These are phyloP conservation scores for Alosa sapidissima DNA, from an alignment of 2,797 vertebrate species.

Conservation along the genomic window DNA sequence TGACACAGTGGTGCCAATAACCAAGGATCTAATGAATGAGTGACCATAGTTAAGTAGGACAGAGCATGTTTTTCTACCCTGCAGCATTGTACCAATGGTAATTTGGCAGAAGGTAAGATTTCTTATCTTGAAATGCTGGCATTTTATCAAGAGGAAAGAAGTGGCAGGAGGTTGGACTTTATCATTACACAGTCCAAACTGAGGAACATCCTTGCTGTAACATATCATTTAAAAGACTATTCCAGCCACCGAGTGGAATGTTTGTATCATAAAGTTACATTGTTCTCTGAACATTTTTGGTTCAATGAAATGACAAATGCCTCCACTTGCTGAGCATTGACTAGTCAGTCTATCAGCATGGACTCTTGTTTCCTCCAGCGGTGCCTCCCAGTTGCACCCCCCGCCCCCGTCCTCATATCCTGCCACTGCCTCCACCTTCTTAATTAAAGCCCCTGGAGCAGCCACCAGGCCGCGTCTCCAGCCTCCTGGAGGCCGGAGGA, in stretches of 20 bases:
- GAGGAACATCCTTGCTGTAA: background rate
- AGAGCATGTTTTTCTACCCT: background rate
- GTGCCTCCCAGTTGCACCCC: conserved; percentile 16
- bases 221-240: too few species aligned
- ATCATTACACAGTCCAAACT: background rate
- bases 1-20: background rate
- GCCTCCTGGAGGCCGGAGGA: conserved; percentile 87
- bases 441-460: conserved; percentile 95
- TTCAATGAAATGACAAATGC: background rate
- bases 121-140: background rate
- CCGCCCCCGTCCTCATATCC: conserved; percentile 41
- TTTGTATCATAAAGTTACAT: background rate
- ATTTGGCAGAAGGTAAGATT: background rate
- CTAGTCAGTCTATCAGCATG: background rate
- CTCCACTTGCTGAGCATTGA: background rate
- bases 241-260: too few species aligned
- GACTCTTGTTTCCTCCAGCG: background rate
- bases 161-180: background rate
- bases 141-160: background rate
- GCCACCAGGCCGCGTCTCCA: conserved; percentile 86
- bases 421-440: conserved; percentile 67
- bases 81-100: background rate
- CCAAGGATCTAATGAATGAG: background rate
- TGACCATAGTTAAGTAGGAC: background rate
- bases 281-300: background rate